Conservation (phyloP, 2,888 invertebrate genomes). For the Pseudococcus viburni region DNA sequence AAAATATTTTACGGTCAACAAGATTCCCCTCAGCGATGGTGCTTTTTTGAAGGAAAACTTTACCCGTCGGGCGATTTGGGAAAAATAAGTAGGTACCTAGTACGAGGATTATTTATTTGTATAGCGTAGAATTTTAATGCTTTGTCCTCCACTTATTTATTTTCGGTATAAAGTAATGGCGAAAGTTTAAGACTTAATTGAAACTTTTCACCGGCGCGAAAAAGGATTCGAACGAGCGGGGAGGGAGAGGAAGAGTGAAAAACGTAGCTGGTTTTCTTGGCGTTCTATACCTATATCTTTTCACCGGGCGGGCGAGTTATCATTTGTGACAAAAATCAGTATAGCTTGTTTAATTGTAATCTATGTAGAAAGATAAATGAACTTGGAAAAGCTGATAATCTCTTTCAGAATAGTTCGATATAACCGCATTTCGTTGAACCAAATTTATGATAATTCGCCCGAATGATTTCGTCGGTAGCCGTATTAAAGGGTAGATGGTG, state of each 20-base stretch:
- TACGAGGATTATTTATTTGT: constrained; percentile 26
- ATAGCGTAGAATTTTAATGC: constrained; percentile 21
- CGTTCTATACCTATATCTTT: background rate
- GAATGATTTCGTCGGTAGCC: constrained; percentile 52
- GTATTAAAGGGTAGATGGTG: constrained; percentile 43
- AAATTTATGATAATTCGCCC: constrained; percentile 57
- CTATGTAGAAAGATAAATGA: constrained; percentile 42
- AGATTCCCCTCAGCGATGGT: background rate
- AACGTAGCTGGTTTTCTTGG: background rate
- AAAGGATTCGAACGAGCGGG: background rate
- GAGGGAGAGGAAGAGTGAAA: background rate
- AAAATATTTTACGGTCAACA: background rate
- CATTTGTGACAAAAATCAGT: constrained; percentile 37
- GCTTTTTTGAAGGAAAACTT: background rate
- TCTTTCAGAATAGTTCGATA: constrained; percentile 21
- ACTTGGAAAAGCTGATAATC: constrained; percentile 52
- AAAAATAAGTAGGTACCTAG: background rate
- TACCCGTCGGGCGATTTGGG: background rate
- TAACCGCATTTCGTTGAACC: constrained; percentile 54
- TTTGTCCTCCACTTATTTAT: background rate
- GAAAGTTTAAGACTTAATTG: constrained; percentile 27
- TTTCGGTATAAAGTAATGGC: constrained; percentile 31
- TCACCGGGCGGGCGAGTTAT: background rate
- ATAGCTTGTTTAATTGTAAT: constrained; percentile 47
- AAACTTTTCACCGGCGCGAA: background rate